These are phyloP conservation scores for Leucoraja ocellata DNA, from an alignment of 2,797 vertebrate genomes.

Conservation along the genomic window DNA sequence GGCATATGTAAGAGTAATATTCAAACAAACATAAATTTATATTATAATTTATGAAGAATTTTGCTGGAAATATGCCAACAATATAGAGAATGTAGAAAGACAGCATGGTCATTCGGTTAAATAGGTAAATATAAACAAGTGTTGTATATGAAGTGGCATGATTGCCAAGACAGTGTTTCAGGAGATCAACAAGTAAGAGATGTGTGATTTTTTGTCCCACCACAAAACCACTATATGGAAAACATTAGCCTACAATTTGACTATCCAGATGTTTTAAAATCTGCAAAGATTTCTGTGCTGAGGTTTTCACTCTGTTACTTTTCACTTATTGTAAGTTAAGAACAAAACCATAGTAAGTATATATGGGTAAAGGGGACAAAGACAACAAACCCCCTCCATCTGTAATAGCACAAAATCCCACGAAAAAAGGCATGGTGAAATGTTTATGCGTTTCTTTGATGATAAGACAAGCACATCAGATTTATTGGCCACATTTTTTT, in stretches of 20 bases:
- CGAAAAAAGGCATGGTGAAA: not conserved
- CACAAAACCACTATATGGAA: conserved; percentile 3
- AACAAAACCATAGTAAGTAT: not conserved
- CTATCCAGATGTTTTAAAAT: not conserved
- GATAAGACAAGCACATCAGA: not conserved
- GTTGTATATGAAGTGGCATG: not conserved
- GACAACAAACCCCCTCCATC: not conserved
- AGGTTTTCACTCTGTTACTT: not conserved
- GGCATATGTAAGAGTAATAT: not conserved
- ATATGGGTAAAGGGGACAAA: not conserved
- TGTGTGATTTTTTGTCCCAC: not conserved
- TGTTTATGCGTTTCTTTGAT: not conserved
- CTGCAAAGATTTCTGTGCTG: not conserved
- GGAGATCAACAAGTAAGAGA: not conserved
- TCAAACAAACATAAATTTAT: not conserved
- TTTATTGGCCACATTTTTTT: not conserved
- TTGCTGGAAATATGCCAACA: not conserved
- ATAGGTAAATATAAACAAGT: not conserved
- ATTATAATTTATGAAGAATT: not conserved
- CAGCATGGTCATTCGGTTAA: not conserved
- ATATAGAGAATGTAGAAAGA: not conserved
- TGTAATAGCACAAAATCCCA: not conserved
- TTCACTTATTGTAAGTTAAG: not conserved
- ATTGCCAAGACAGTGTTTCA: not conserved
- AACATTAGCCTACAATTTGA: not conserved